Conservation (phyloP, 2,113 vertebrate genomes). For the Ophthalmolycus amberensis region DNA sequence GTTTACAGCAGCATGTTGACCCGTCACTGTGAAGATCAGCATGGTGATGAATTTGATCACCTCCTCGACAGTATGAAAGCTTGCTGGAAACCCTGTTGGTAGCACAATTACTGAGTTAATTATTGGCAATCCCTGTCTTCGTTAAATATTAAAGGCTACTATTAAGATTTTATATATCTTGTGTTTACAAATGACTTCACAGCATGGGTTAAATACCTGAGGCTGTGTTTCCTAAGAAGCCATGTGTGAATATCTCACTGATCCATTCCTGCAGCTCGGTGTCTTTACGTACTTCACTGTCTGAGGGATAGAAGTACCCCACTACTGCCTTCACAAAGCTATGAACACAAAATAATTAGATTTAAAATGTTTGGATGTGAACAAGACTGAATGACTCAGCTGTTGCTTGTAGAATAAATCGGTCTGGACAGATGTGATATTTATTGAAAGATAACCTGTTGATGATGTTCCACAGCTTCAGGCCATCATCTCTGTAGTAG, state of each 20-base stretch:
- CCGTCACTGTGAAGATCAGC: conserved; percentile 73
- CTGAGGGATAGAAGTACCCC: conserved; percentile 63
- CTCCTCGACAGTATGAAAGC: conserved; percentile 46
- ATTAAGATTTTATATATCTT: background rate
- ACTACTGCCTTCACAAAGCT: conserved; percentile 36
- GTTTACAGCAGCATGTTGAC: conserved; percentile 72
- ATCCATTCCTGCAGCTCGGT: conserved; percentile 86
- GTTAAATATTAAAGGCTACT: background rate
- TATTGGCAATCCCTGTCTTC: background rate
- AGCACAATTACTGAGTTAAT: background rate
- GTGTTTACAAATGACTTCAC: background rate
- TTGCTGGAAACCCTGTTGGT: conserved; percentile 60
- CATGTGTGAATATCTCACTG: conserved; percentile 83
- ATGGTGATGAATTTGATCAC: conserved; percentile 76
- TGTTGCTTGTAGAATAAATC: too few species aligned
- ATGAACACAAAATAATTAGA: too few species aligned
- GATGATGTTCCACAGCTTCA: conserved; percentile 67
- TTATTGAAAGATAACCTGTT: conserved; percentile 14
- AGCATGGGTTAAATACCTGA: background rate
- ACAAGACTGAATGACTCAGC: too few species aligned
- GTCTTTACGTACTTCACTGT: conserved; percentile 73
- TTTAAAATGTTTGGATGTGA: too few species aligned
- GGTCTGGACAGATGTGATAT: too few species aligned
- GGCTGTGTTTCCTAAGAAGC: conserved; percentile 67
- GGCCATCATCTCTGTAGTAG: conserved; percentile 74